Evolutionary conservation across 2,888 invertebrate genomes (phyloP).

Genomic region (Cheilosia scutellata): DNA sequence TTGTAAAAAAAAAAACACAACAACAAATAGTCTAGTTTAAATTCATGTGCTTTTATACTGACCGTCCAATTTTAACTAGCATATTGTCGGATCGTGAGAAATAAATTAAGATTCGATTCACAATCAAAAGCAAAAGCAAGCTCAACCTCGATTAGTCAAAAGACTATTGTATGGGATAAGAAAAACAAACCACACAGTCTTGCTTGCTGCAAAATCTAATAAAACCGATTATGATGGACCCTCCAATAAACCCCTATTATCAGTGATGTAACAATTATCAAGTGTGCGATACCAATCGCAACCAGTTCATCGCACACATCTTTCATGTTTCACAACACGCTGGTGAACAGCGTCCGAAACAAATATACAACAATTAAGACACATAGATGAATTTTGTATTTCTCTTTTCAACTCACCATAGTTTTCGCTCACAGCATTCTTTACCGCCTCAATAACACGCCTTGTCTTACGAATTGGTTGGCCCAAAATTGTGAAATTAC

Average conservation of each 20-base stretch:
- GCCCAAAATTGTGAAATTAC: constrained; percentile 84
- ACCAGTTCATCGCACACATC: constrained; percentile 41
- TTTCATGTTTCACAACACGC: constrained; percentile 21
- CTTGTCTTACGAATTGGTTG: constrained; percentile 83
- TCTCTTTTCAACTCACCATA: constrained; percentile 83
- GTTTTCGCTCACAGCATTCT: constrained; percentile 83
- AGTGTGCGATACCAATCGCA: constrained; percentile 61
- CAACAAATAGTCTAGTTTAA: constrained; percentile 35
- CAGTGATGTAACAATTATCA: constrained; percentile 69
- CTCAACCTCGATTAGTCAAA: constrained; percentile 26
- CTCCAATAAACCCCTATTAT: constrained; percentile 56
- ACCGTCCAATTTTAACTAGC: constrained; percentile 8
- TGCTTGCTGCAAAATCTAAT: constrained; percentile 40
- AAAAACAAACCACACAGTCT: constrained; percentile 33
- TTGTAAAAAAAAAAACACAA: background rate
- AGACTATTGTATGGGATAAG: background rate
- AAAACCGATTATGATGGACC: constrained; percentile 51
- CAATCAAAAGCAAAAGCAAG: constrained; percentile 6
- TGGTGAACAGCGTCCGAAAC: background rate
- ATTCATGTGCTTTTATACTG: no score
- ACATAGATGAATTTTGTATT: constrained; percentile 4
- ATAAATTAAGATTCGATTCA: constrained; percentile 33
- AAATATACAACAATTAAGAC: constrained; percentile 8
- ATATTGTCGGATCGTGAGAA: constrained; percentile 38
- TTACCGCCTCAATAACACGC: constrained; percentile 81